Conservation (phyloP, 1,140 invertebrate genomes). For the Lepidostoma basale region DNA sequence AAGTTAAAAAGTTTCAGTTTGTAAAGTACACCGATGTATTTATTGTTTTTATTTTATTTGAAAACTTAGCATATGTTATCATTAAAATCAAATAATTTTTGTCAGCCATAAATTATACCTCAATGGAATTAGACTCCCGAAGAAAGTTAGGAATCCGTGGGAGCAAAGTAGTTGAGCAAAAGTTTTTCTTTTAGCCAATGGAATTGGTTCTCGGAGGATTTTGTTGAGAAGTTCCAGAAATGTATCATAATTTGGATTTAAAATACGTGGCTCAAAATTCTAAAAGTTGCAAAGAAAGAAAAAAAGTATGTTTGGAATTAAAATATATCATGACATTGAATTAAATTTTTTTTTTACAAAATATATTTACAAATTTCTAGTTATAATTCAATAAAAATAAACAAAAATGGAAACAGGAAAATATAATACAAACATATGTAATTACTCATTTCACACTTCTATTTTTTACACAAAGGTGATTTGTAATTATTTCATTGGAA, state of each 20-base stretch:
- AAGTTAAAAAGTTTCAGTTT: not conserved
- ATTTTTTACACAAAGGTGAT: too few relatives aligned
- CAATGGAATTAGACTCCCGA: constrained; percentile 18
- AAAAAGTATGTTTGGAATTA: not conserved
- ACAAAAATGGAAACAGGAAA: too few relatives aligned
- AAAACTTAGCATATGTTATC: too few relatives aligned
- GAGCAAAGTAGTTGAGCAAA: constrained; percentile 29
- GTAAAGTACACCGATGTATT: too few relatives aligned
- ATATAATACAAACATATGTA: too few relatives aligned
- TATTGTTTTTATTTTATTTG: too few relatives aligned
- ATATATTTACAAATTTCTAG: not conserved
- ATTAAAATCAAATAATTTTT: too few relatives aligned
- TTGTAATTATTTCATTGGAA: too few relatives aligned
- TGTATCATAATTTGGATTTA: constrained; percentile 23
- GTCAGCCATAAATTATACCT: constrained; percentile 31
- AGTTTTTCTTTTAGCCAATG: not conserved
- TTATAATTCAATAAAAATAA: too few relatives aligned
- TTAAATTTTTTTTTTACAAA: not conserved
- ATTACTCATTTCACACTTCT: too few relatives aligned
- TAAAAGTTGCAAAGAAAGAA: too few relatives aligned
- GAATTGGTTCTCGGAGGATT: constrained; percentile 21
- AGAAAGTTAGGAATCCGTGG: constrained; percentile 31
- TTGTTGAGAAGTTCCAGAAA: constrained; percentile 29
- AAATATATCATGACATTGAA: not conserved
- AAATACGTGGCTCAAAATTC: constrained; percentile 19